Evolutionary conservation across 2,888 invertebrate species (phyloP).

Genomic region (Epinotia ramella): DNA sequence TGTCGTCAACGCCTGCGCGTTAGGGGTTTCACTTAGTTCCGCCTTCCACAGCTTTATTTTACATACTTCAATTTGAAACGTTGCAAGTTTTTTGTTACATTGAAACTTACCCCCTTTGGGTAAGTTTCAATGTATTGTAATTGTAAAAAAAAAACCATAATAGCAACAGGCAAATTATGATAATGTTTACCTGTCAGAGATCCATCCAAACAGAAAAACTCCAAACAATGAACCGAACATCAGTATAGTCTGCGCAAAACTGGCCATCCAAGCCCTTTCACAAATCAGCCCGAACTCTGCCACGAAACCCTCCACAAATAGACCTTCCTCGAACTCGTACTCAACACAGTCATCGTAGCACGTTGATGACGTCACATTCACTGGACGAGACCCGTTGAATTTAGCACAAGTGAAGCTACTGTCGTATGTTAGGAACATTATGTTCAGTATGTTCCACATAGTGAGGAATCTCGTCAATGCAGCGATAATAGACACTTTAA

Average conservation of each 20-base stretch:
- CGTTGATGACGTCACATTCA: slow-evolving; percentile 54
- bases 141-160: no score
- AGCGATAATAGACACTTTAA: slow-evolving; percentile 51
- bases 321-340: slow-evolving; percentile 57
- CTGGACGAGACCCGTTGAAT: slow-evolving; percentile 52
- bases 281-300: slow-evolving; percentile 65
- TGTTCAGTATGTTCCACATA: slow-evolving; percentile 59
- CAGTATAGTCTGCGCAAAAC: slow-evolving; percentile 62
- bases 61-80: no score
- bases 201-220: slow-evolving; percentile 63
- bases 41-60: no score
- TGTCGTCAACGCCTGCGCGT: no score
- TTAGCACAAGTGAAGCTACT: slow-evolving; percentile 60
- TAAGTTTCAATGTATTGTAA: no score
- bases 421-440: slow-evolving; percentile 63
- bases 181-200: slow-evolving; percentile 64
- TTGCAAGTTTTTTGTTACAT: no score
- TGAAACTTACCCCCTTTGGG: no score
- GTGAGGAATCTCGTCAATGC: slow-evolving; percentile 55
- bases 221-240: slow-evolving; percentile 67
- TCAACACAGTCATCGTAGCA: slow-evolving; percentile 63
- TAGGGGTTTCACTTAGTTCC: no score
- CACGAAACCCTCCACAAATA: slow-evolving; percentile 60
- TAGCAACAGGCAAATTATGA: no score
- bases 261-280: slow-evolving; percentile 63